Percentiles rank a stretch among this genome's conserved stretches.
These are phyloP conservation scores for Idris sp. DNA, from an alignment of 1,140 invertebrate genomes.

Conservation along the genomic window DNA sequence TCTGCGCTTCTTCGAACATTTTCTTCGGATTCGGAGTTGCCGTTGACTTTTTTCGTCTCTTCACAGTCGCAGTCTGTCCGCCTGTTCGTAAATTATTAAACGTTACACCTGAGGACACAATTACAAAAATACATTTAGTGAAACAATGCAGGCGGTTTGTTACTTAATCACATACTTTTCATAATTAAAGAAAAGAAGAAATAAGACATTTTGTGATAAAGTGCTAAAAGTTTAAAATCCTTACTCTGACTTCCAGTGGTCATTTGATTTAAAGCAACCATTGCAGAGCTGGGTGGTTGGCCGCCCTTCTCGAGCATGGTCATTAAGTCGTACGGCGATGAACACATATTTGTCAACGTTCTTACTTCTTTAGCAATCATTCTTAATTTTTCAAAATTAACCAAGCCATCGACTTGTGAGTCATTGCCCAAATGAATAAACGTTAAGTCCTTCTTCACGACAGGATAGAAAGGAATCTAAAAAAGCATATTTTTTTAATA, in stretches of 20 bases:
- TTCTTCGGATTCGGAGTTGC: constrained; percentile 96
- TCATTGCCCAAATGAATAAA: constrained; percentile 99
- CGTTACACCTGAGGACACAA: constrained; percentile 41
- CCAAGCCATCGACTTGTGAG: constrained; percentile 92
- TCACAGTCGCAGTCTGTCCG: constrained; percentile 87
- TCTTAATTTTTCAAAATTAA: constrained; percentile 99
- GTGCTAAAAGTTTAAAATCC: too few relatives aligned
- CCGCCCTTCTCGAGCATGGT: constrained; percentile 91
- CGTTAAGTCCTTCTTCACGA: constrained; percentile 98
- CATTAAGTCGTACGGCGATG: constrained; percentile 92
- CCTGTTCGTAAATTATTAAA: constrained; percentile 64
- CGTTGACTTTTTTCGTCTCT: constrained; percentile 92
- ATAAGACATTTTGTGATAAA: not conserved
- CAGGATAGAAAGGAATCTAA: constrained; percentile 96
- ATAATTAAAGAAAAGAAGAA: too few relatives aligned
- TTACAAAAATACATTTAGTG: constrained; percentile 22
- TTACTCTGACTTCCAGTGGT: constrained; percentile 82
- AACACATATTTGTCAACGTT: constrained; percentile 96
- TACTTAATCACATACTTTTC: too few relatives aligned
- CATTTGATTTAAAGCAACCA: constrained; percentile 93
- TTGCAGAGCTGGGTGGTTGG: constrained; percentile 90
- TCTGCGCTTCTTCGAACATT: constrained; percentile 99
- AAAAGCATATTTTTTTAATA: not conserved
- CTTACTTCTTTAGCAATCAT: constrained; percentile 99
- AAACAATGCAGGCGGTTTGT: too few relatives aligned